These are phyloP conservation scores for Drosophila ustulata DNA, from an alignment of 2,888 invertebrate species.

Conservation along the genomic window DNA sequence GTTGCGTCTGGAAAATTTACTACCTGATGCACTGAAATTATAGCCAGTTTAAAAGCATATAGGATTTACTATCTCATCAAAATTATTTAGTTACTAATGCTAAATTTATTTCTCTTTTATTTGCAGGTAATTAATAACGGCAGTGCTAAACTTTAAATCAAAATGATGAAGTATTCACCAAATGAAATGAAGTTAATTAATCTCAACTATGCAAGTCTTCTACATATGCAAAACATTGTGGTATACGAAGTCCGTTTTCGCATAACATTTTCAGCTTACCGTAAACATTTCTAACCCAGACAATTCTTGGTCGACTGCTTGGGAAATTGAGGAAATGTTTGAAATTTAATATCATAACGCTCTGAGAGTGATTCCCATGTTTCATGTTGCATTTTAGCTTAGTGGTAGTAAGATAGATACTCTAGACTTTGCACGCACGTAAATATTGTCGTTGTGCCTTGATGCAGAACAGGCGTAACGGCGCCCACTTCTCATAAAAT, in stretches of 20 bases:
- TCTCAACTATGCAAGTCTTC: too few relatives aligned
- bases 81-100: background rate
- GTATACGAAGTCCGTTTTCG: background rate
- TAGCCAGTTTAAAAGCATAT: too few relatives aligned
- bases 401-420: conserved; percentile 10
- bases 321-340: conserved; percentile 61
- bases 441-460: conserved; percentile 58
- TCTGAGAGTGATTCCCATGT: conserved; percentile 60
- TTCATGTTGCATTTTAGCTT: background rate
- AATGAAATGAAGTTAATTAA: too few relatives aligned
- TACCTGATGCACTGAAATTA: too few relatives aligned
- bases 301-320: conserved; percentile 56
- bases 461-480: conserved; percentile 37
- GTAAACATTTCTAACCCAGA: conserved; percentile 16
- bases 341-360: conserved; percentile 62
- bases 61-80: too few relatives aligned
- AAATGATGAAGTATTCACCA: background rate
- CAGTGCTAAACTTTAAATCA: background rate
- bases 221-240: background rate
- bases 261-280: background rate
- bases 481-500: conserved; percentile 19
- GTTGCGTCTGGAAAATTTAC: too few relatives aligned
- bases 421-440: conserved; percentile 6
- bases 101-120: background rate
- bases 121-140: background rate